Percentiles rank a stretch among this genome's conserved stretches.
phyloP scores from a whole-genome alignment of 2,888 invertebrate species.

The Lycocerus yunnanus region DNA sequence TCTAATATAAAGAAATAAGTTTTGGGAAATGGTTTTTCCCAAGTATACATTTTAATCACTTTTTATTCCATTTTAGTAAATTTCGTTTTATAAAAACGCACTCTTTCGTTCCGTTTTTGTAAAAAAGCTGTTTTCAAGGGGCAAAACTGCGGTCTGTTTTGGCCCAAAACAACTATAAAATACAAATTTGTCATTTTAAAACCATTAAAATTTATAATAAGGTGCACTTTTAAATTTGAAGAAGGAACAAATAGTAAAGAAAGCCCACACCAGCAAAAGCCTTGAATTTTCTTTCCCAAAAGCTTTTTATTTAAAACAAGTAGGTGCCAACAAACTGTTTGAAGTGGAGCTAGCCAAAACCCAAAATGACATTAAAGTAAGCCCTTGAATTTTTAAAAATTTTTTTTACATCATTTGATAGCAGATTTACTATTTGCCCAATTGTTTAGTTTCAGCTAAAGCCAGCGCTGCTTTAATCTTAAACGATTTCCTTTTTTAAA shows the following conservation, averaged over 20 bases:
- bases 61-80: no score
- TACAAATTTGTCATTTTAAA: no score
- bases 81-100: no score
- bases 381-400: conserved; percentile 91
- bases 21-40: no score
- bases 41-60: no score
- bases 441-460: conserved; percentile 64
- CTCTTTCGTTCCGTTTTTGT: no score
- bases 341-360: conserved; percentile 73
- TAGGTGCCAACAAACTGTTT: conserved; percentile 63
- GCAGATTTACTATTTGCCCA: conserved; percentile 56
- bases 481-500: conserved; percentile 77
- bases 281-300: conserved; percentile 55
- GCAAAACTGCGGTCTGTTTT: no score
- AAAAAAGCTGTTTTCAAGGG: no score
- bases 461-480: conserved; percentile 58
- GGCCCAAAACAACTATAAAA: no score
- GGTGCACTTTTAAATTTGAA: no score
- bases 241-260: conserved; percentile 52
- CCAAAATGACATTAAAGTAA: conserved; percentile 87
- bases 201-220: no score
- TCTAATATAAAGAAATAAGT: no score
- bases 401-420: conserved; percentile 72
- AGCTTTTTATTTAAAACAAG: conserved; percentile 58
- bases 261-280: conserved; percentile 56